Conservation (phyloP, 2,113 vertebrate genomes). For the Neodontobutis hainanensis region DNA sequence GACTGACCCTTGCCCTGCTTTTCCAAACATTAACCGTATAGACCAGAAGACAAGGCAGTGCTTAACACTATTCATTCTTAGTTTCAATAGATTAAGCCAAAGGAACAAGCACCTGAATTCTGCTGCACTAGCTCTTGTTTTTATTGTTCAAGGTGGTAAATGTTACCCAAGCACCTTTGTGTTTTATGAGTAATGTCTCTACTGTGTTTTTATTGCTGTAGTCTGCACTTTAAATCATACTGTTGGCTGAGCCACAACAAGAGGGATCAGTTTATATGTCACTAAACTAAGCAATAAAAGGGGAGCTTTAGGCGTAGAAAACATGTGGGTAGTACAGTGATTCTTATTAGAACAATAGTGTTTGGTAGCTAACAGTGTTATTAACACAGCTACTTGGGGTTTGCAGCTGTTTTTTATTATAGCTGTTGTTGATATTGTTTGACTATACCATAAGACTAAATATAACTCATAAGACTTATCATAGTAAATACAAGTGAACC, state of each 20-base stretch:
- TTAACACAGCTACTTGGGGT: too few species aligned
- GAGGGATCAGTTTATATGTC: background rate
- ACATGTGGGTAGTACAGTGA: background rate
- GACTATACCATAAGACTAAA: too few species aligned
- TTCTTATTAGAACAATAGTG: too few species aligned
- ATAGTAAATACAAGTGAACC: too few species aligned
- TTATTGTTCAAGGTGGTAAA: background rate
- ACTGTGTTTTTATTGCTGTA: background rate
- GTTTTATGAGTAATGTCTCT: background rate
- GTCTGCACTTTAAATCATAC: conserved; percentile 2
- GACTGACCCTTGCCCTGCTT: background rate
- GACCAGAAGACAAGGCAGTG: conserved; percentile 25
- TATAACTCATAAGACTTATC: too few species aligned
- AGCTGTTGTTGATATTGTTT: too few species aligned
- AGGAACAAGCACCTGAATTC: background rate
- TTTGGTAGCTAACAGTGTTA: too few species aligned
- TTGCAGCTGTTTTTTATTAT: too few species aligned
- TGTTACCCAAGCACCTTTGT: conserved; percentile 4
- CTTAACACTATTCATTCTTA: background rate
- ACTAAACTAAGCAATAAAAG: conserved; percentile 7
- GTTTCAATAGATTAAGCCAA: too few species aligned
- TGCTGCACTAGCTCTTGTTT: background rate
- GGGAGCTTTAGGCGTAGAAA: background rate
- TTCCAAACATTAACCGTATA: conserved; percentile 4
- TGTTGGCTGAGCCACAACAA: background rate